Percentiles rank a stretch among this genome's conserved stretches.
phyloP scores from a whole-genome alignment of 2,113 vertebrate genomes.

The Petaurus breviceps region DNA sequence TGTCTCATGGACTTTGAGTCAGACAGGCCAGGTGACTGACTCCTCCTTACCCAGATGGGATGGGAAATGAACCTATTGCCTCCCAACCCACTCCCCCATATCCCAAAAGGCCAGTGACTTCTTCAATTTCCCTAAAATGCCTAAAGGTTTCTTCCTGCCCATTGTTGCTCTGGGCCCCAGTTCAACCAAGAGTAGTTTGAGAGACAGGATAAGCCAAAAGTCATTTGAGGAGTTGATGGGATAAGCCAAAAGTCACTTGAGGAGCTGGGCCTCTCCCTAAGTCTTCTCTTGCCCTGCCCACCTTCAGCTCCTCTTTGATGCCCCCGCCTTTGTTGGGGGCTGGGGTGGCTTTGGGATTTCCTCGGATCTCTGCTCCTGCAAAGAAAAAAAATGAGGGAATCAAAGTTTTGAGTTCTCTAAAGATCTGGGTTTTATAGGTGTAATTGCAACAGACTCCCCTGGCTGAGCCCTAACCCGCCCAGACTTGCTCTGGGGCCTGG shows the following conservation, averaged over 20 bases:
- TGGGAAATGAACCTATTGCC: background rate
- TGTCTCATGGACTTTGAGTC: background rate
- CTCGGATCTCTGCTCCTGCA: constrained; percentile 16
- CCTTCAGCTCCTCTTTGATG: constrained; percentile 8
- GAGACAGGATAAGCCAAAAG: background rate
- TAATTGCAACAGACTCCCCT: constrained; percentile 57
- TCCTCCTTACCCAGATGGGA: background rate
- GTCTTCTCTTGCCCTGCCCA: constrained; percentile 8
- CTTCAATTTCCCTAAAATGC: background rate
- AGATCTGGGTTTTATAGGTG: constrained; percentile 46
- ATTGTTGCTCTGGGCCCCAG: background rate
- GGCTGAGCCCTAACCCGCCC: constrained; percentile 56
- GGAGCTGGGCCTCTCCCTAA: background rate
- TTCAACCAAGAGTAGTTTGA: background rate
- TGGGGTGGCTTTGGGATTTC: constrained; percentile 24
- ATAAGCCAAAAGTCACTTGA: background rate
- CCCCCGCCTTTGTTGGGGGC: background rate
- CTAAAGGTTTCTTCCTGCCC: background rate
- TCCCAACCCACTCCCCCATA: background rate
- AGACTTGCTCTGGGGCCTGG: constrained; percentile 64
- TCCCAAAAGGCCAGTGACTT: background rate
- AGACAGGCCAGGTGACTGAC: background rate
- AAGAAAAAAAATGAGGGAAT: background rate
- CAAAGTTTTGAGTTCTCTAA: constrained; percentile 47
- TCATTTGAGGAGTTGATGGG: background rate